Evolutionary conservation across 2,797 vertebrate genomes (phyloP), one percentile per base, ranked within the genome.

Genomic region (Diplodus sargus): DNA sequence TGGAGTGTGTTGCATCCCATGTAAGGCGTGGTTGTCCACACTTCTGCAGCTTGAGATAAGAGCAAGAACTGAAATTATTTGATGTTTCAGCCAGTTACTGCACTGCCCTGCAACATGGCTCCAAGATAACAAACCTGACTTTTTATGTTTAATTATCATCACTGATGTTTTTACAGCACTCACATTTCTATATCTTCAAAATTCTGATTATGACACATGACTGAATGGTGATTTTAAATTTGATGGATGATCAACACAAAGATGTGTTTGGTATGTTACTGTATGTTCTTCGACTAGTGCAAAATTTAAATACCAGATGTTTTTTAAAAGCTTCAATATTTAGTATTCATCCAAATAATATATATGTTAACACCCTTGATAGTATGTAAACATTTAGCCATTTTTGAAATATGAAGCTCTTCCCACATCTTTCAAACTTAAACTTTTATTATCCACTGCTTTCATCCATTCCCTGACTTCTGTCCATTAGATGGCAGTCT

Each of bases 1-100:
- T 61, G 2, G 0, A 63, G 72, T 48, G 17, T 59, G 28, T 54
- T 60, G 13, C 52, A 51, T 72, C 39, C 8, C 48, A 39, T 52
- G 16, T 34, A 56, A 82, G 89, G 90, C 17, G 86, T 86, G 90
- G 88, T 56, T 3, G 59, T 69, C 74, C 69, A 61, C 25, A 70
- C 81, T 43, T 87, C 91, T 94, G 94, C 83, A 76, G 51, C 56
- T 61, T 23, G 16, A 92, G 94, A 94, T 94, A 95, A 94, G 84
- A 88, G 34, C 28, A 49, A 15, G 17, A 10, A 30, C 0, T 4
- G 20, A 43, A 3, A 10, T 3, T 20, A 69, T 58, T 30, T 66
- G 13, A 52, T 62, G 12, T 25, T 54, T 70, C 18, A 14, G 34
- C 22, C 22, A 18, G 25, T 59, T 76, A 66, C 48, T 34, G 4